A percentile compares a stretch with the other conserved stretches of the same genome.
phyloP scores from a whole-genome alignment of 2,113 vertebrate species.

The Benitochromis conjunctus region DNA sequence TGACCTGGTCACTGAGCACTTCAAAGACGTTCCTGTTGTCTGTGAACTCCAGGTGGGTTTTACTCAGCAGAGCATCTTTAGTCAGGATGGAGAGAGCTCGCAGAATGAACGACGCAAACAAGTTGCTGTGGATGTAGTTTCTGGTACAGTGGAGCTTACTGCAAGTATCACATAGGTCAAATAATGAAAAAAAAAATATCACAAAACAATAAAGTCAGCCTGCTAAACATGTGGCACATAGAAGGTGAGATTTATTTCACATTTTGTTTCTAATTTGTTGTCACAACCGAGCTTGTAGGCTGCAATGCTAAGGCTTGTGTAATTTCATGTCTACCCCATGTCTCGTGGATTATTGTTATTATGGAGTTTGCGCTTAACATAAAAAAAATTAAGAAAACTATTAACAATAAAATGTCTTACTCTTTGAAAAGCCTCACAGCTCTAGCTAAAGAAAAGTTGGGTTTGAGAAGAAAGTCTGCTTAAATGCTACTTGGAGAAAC shows the following conservation, averaged over 20 bases:
- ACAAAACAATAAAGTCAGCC: neutral
- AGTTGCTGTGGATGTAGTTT: constrained; percentile 73
- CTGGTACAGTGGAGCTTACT: constrained; percentile 19
- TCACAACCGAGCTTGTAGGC: neutral
- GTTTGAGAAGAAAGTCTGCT: neutral
- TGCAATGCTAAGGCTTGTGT: neutral
- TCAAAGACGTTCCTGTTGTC: neutral
- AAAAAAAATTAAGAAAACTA: too few species aligned
- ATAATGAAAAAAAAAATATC: neutral
- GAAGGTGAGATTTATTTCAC: neutral
- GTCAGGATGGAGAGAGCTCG: constrained; percentile 84
- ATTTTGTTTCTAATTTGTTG: rapidly evolving
- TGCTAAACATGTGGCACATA: neutral
- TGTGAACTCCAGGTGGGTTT: constrained; percentile 10
- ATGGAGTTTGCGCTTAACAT: neutral
- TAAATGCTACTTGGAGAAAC: neutral
- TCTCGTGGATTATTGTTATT: neutral
- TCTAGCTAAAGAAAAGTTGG: neutral
- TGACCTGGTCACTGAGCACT: neutral
- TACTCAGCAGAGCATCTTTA: constrained; percentile 77
- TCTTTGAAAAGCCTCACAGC: rapidly evolving
- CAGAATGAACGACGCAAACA: constrained; percentile 87
- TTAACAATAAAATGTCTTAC: too few species aligned
- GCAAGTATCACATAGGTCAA: neutral
- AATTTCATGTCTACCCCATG: neutral